phyloP scores from a whole-genome alignment of 53 echinoderm and acorn worm species.

The Apostichopus leukothele region DNA sequence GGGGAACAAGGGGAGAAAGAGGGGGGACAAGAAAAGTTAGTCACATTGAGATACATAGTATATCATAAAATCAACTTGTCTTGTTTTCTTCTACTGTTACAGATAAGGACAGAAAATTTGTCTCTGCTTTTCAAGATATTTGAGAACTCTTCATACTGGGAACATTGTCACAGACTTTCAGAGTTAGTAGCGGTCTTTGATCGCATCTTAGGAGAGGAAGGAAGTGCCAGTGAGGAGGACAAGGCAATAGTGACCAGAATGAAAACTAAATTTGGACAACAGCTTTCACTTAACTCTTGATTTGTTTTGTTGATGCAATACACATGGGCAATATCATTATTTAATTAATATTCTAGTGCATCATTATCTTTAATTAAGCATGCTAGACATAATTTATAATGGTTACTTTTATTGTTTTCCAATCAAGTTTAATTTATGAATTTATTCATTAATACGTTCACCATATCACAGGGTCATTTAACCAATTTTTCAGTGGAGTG shows the following conservation, averaged over 20 bases:
- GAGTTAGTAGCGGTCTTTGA: constrained; percentile 69
- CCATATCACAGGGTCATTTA: too few species aligned
- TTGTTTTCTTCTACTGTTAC: constrained; percentile 36
- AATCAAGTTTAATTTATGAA: too few species aligned
- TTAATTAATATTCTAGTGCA: too few species aligned
- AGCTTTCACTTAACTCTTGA: not conserved
- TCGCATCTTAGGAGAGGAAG: constrained; percentile 78
- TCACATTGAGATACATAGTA: too few species aligned
- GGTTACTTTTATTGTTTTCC: too few species aligned
- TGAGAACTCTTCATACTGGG: constrained; percentile 78
- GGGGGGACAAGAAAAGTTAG: too few species aligned
- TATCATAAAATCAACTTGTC: too few species aligned
- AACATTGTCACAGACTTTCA: constrained; percentile 73
- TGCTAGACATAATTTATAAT: too few species aligned
- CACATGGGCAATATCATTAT: not conserved
- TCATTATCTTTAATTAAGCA: too few species aligned
- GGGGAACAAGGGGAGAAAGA: too few species aligned
- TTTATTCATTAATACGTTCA: too few species aligned
- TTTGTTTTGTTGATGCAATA: not conserved
- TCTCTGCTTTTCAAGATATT: constrained; percentile 81
- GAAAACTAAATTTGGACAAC: constrained; percentile 44
- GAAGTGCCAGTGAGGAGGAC: constrained; percentile 72
- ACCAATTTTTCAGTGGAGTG: too few species aligned
- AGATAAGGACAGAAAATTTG: constrained; percentile 87
- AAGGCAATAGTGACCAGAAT: constrained; percentile 71